Base-by-base conservation (phyloP, 2,888 invertebrate species). In the Anagyrus pseudococci region DNA sequence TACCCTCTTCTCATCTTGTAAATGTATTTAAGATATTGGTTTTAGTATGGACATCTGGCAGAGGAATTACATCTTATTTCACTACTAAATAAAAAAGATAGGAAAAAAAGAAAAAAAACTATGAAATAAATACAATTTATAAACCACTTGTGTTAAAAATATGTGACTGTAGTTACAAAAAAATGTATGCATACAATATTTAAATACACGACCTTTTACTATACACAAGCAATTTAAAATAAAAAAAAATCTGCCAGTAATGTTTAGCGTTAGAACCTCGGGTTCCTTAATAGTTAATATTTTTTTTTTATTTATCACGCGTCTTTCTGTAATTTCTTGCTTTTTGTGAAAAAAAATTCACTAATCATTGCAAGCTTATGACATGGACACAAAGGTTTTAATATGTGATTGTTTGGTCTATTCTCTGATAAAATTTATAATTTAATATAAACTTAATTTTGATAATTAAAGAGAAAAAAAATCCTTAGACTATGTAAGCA, bases 41-140 rank as follows among this genome's bases (percentile, higher is more conserved):
- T 57, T 62, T 52, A 50, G 25, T 22, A 29, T 47, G 53, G 48
- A 67, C 57, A 29, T 46, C 60, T 64, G 58, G 60, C 64, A 58
- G 64, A 67, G 52, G 54, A 53, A 54, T 57, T 44, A 29, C 13
- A 48, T 49, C 46, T 17, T n/a, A n/a, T n/a, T n/a, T n/a, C n/a
- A n/a, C n/a, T n/a, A n/a, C n/a, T 19, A 50, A 17, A 62, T 13
- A 29, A 37, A 22, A n/a, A 15, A 37, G 33, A 37, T 8, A 37
- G 33, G 10, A 57, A 60, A 22, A 22, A 59, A 58, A 53, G 46
- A 47, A 62, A 49, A 46, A 63, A 22, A 26, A 26, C 43, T 19
- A 46, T 58, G 50, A 46, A 50, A 47, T 57, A 47, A 57, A 61
- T 60, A 61, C 62, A 66, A 61, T 50, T 50, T 29, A 59, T 20